Evolutionary conservation across 1,140 invertebrate genomes (phyloP), one percentile per base, ranked within the genome.

Genomic region (Proctacanthus coquilletti): DNA sequence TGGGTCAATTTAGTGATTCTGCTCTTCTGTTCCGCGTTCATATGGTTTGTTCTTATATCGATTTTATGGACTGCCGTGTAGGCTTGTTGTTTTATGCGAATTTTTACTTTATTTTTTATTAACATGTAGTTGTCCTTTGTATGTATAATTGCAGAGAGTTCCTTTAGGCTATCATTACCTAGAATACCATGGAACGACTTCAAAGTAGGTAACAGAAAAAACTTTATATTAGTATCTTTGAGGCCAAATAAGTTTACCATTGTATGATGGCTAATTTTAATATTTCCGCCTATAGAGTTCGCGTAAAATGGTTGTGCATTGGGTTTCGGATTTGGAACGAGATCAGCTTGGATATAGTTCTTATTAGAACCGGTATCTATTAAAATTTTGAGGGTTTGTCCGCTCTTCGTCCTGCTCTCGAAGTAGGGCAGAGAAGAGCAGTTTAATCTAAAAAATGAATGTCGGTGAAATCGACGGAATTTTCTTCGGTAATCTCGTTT

Each of bases 341-440:
- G 31, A 30, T 5, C 5, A 6, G 37, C 15, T 37, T 37, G 4
- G 6, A 37, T 37, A 37, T 37, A 37, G 17, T 37, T 37, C 18
- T 23, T 37, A 27, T 37, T 37, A n/a, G 36, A 43, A n/a, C 34
- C 38, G n/a, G 42, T 36, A 40, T 43, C 42, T 14, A 43, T 35
- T 3, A 43, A 18, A n/a, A 43, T 40, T 40, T 32, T 43, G 3
- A 43, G 21, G 18, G 34, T 17, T 17, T 41, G 21, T 32, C 29
- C 36, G 15, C 35, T 31, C 15, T 25, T 37, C 21, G 18, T n/a
- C 14, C 31, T 30, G 21, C 23, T 18, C 17, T 43, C 27, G 14
- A 42, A 35, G 31, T 42, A 35, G n/a, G 41, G 38, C 18, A 36
- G 20, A 11, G 37, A 38, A 18, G 37, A 38, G 37, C 18, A 18